Base-by-base conservation (phyloP, 2,113 vertebrate species). In the Mus spicilegus region DNA sequence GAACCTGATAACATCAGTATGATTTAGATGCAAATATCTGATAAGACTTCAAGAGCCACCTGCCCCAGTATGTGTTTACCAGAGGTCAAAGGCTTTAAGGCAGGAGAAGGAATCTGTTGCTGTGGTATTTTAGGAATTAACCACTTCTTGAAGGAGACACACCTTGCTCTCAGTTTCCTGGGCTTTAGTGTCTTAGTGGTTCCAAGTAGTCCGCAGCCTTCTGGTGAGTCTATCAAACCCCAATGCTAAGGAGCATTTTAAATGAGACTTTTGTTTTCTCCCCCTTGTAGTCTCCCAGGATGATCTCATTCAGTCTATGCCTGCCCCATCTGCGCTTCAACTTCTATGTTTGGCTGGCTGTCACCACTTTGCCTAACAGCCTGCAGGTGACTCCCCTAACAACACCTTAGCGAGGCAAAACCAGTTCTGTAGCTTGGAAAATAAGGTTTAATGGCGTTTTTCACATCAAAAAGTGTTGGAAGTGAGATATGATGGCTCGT, bases 91-190 rank as follows among this genome's bases (percentile, higher is more conserved):
- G 67, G 61, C 72, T 87, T 93, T 72, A 82, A 82, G 56, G 65
- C n/a, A 91, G 73, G 93, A 93, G 75, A 92, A 92, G 28, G 46
- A 96, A 69, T 56, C 42, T 94, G 73, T 58, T 93, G 78, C 85
- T 93, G n/a, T 95, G 96, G 95, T 93, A 97, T 97, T 95, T 97
- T 96, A 95, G 93, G 89, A 96, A 96, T 97, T 85, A 87, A 51
- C 36, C 76, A 36, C n/a, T 95, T 75, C 77, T 76, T 89, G 61
- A 75, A 36, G 51, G 70, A 91, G 42, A 39, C 67, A 63, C 2
- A 70, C 22, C 19, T 54, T 89, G 46, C 69, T 54, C 69, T 54
- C 13, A 69, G 26, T 92, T 84, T 42, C 63, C 5, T 36, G 6
- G 39, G 26, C 54, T 87, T 90, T 75, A 20, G 20, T 56, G 33